These are phyloP conservation scores for Amphiduros pacificus DNA, from an alignment of 2,888 invertebrate genomes.

Conservation along the genomic window DNA sequence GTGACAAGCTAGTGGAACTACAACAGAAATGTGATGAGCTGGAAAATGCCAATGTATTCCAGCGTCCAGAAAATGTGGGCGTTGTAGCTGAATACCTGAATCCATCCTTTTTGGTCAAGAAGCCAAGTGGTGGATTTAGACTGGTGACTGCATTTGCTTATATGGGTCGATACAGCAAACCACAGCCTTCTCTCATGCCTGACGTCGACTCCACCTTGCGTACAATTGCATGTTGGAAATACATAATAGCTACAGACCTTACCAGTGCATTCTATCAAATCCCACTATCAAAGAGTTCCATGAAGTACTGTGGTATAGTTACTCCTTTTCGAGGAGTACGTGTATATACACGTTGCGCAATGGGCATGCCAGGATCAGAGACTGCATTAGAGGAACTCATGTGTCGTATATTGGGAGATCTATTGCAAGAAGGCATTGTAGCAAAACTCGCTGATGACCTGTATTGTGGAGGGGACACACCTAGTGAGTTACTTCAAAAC, in stretches of 20 bases:
- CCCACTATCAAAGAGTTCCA: background rate
- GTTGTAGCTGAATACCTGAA: conserved; percentile 13
- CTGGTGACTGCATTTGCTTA: background rate
- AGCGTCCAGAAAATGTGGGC: conserved; percentile 12
- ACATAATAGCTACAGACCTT: background rate
- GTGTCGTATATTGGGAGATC: background rate
- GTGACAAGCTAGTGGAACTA: conserved; percentile 14
- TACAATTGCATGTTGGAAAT: conserved; percentile 1
- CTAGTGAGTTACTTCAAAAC: background rate
- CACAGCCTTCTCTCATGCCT: background rate
- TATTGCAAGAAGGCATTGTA: background rate
- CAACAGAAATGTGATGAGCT: conserved; percentile 18
- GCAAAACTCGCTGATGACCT: background rate
- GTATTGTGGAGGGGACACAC: background rate
- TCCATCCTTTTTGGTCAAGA: background rate
- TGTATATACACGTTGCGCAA: background rate
- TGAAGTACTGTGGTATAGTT: background rate
- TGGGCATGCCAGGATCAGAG: background rate
- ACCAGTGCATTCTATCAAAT: background rate
- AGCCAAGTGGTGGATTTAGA: background rate
- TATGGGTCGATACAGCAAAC: background rate
- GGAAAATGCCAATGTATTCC: conserved; percentile 6
- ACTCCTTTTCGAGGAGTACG: background rate
- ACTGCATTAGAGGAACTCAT: background rate
- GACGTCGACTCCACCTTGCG: background rate